phyloP scores from a whole-genome alignment of 2,797 vertebrate genomes.

The Thamnophis elegans region DNA sequence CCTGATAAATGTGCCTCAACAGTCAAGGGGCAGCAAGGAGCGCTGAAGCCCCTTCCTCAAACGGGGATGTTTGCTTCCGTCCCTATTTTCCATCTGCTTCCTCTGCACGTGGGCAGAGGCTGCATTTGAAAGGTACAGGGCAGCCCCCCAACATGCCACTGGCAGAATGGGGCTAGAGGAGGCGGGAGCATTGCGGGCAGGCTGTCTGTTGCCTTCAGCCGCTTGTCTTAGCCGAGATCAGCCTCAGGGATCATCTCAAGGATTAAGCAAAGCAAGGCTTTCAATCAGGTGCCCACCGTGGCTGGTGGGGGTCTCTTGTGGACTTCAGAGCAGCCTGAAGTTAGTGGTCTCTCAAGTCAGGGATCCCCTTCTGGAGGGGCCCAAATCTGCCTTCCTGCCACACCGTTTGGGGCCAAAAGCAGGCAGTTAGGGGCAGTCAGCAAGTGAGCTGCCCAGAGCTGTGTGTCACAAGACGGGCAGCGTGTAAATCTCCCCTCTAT shows the following conservation, averaged over 20 bases:
- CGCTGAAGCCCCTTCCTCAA: fast-evolving
- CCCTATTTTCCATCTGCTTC: background rate
- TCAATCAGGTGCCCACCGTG: background rate
- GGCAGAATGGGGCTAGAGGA: background rate
- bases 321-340: background rate
- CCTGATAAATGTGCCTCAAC: background rate
- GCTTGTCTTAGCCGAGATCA: background rate
- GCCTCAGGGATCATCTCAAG: background rate
- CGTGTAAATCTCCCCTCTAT: background rate
- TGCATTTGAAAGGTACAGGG: background rate
- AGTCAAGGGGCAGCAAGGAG: background rate
- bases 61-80: too few relatives aligned
- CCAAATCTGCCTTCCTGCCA: background rate
- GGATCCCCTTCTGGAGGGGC: too few relatives aligned
- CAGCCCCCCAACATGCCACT: background rate
- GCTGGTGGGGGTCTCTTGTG: too few relatives aligned
- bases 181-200: background rate
- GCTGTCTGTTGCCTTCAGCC: background rate
- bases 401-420: background rate
- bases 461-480: background rate
- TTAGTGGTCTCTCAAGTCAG: background rate
- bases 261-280: background rate
- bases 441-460: background rate
- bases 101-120: background rate
- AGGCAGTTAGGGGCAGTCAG: background rate